Percentiles rank a stretch among this genome's conserved stretches.
Evolutionary conservation across 2,113 vertebrate genomes (phyloP).

Genomic region (Mesoclemmys tuberculata): DNA sequence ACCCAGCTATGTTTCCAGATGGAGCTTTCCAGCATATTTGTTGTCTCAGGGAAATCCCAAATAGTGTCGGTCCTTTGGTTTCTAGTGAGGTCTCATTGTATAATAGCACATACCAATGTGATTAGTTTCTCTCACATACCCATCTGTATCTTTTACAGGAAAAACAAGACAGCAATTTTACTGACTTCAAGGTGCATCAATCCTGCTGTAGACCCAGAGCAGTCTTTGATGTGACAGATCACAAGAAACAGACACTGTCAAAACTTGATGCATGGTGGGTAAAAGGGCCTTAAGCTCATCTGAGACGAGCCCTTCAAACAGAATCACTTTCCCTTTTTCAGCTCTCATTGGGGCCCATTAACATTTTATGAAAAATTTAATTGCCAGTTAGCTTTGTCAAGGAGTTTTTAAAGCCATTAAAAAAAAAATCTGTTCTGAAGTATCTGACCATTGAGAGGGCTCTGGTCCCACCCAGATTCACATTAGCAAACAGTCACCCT

Average conservation of each 20-base stretch:
- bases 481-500: background rate
- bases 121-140: constrained; percentile 36
- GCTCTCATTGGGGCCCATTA: constrained; percentile 44
- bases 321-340: constrained; percentile 44
- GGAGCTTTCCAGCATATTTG: constrained; percentile 9
- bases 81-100: background rate
- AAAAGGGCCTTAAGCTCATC: constrained; percentile 21
- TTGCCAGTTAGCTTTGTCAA: background rate
- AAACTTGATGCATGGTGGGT: constrained; percentile 18
- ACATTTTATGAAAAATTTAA: constrained; percentile 14
- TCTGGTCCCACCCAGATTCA: constrained; percentile 2
- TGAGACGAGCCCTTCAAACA: constrained; percentile 51
- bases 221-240: constrained; percentile 61
- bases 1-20: background rate
- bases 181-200: constrained; percentile 29
- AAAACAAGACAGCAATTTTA: constrained; percentile 27
- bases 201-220: background rate
- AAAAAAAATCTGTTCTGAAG: background rate
- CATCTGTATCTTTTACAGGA: background rate
- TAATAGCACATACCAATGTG: constrained; percentile 32
- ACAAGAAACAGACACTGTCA: constrained; percentile 62
- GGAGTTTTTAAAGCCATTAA: background rate
- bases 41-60: constrained; percentile 27
- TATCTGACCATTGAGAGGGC: background rate
- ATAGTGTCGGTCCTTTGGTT: constrained; percentile 4